A percentile compares a stretch with the other conserved stretches of the same genome.
phyloP scores from a whole-genome alignment of 2,888 invertebrate species.

The Andrena flavipes region DNA sequence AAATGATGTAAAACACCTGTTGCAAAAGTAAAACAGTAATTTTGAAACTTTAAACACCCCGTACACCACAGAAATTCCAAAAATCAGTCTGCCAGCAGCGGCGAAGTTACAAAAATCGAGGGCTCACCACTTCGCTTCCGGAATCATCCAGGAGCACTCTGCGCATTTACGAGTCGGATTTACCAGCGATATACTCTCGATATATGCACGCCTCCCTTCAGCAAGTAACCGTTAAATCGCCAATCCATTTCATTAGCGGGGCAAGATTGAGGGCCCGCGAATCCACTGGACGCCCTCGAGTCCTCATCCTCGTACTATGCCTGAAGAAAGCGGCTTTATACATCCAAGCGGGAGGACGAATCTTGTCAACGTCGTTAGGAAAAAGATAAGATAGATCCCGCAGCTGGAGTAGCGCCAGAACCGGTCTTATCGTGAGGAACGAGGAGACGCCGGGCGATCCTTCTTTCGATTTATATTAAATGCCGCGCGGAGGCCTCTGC shows the following conservation, averaged over 20 bases:
- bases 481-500: conserved; percentile 54
- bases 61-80: background rate
- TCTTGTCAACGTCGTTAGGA: conserved; percentile 64
- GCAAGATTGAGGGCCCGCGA: conserved; percentile 34
- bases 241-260: conserved; percentile 47
- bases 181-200: conserved; percentile 12
- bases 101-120: background rate
- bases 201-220: background rate
- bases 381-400: conserved; percentile 63
- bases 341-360: conserved; percentile 28
- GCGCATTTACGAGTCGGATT: conserved; percentile 26
- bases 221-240: conserved; percentile 37
- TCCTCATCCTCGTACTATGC: background rate
- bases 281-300: conserved; percentile 6
- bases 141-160: background rate
- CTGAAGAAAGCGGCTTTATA: conserved; percentile 33
- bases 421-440: conserved; percentile 62
- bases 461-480: conserved; percentile 74
- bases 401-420: conserved; percentile 67
- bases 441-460: conserved; percentile 37
- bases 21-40: too few relatives aligned
- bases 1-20: too few relatives aligned
- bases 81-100: background rate
- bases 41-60: background rate
- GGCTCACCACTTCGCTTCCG: background rate